A percentile compares a stretch with the other conserved stretches of the same genome.
These are phyloP conservation scores for Halesus radiatus DNA, from an alignment of 1,140 invertebrate genomes.

Conservation along the genomic window DNA sequence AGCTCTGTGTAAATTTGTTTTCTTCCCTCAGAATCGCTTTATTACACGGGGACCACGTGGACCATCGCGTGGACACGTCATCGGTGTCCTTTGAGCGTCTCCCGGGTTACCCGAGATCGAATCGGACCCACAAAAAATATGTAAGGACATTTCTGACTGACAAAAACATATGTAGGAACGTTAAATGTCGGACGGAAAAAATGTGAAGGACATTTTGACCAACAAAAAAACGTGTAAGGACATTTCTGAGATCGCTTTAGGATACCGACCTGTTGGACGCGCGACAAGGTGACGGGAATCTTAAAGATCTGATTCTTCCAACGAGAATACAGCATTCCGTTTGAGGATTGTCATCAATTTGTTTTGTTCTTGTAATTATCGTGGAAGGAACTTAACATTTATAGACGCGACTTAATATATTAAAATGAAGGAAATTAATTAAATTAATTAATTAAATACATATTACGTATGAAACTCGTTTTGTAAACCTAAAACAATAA, in stretches of 20 bases:
- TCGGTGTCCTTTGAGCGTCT: constrained; percentile 19
- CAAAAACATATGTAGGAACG: too few species aligned
- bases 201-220: too few species aligned
- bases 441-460: too few species aligned
- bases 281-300: neutral
- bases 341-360: neutral
- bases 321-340: neutral
- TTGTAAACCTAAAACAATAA: too few species aligned
- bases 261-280: neutral
- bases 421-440: too few species aligned
- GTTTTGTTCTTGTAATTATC: too few species aligned
- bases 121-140: constrained; percentile 3
- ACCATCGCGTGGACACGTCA: neutral
- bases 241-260: neutral
- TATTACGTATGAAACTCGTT: too few species aligned
- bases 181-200: too few species aligned
- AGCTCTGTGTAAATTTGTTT: constrained; percentile 22
- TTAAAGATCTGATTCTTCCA: neutral
- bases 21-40: constrained; percentile 24
- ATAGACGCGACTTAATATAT: too few species aligned
- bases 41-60: constrained; percentile 1
- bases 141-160: neutral
- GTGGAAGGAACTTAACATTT: too few species aligned
- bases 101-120: constrained; percentile 3
- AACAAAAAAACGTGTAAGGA: too few species aligned